Evolutionary conservation across 2,113 vertebrate genomes (phyloP).

Genomic region (Antigone vipio): DNA sequence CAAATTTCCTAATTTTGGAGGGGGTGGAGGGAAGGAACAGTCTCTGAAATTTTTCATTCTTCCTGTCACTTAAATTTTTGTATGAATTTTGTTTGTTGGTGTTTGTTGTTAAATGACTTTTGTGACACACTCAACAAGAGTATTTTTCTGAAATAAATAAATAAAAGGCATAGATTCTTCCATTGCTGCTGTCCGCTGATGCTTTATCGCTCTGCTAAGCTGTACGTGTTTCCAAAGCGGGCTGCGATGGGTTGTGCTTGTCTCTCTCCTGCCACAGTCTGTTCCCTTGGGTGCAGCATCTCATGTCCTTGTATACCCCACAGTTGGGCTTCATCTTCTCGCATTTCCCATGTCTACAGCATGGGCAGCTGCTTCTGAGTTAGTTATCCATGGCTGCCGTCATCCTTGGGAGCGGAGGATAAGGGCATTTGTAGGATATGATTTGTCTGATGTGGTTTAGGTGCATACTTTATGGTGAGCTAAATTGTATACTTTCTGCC

Average conservation of each 20-base stretch:
- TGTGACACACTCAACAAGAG: conserved; percentile 71
- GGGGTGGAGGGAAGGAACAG: not conserved
- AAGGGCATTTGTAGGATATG: not conserved
- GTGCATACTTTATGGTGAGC: not conserved
- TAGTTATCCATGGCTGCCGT: not conserved
- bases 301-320: not conserved
- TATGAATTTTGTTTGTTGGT: conserved; percentile 61
- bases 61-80: conserved; percentile 56
- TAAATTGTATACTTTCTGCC: not conserved
- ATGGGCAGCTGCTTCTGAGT: not conserved
- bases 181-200: not conserved
- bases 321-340: not conserved
- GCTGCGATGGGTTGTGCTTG: not conserved
- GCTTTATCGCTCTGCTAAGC: not conserved
- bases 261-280: not conserved
- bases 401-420: not conserved
- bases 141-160: conserved; percentile 81
- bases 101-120: conserved; percentile 68
- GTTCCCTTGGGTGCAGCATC: not conserved
- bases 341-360: not conserved
- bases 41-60: conserved; percentile 19
- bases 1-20: conserved; percentile 26
- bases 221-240: not conserved
- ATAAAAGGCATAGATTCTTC: conserved; percentile 78
- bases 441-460: conserved; percentile 43